Evolutionary conservation across 2,113 vertebrate species (phyloP).

Genomic region (Protobothrops flavoviridis): DNA sequence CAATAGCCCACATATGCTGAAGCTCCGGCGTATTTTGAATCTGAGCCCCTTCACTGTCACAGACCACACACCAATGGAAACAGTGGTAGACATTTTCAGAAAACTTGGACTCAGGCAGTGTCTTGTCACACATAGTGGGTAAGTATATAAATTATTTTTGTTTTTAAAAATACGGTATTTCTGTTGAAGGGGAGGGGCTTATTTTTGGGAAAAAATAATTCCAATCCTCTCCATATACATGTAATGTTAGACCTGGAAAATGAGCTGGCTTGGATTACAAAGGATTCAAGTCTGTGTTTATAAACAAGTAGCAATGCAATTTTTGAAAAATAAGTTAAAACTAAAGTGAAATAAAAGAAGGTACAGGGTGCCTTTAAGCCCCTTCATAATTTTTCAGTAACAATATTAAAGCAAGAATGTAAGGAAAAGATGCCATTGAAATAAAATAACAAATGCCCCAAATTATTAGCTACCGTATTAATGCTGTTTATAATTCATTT

Average conservation of each 20-base stretch:
- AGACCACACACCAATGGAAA: constrained; percentile 99
- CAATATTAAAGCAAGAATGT: background rate
- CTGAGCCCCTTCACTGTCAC: constrained; percentile 99
- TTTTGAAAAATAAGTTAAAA: background rate
- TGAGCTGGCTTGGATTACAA: background rate
- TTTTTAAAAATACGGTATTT: background rate
- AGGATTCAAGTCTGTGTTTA: background rate
- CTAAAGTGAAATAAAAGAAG: background rate
- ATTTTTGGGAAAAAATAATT: background rate
- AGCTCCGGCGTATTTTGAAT: constrained; percentile 92
- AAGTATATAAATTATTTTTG: constrained; percentile 47
- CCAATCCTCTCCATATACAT: background rate
- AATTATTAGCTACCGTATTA: background rate
- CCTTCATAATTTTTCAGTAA: background rate
- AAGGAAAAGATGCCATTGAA: background rate
- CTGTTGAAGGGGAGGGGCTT: background rate
- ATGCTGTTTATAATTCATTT: background rate
- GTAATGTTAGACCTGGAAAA: background rate
- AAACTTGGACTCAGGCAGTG: constrained; percentile 97
- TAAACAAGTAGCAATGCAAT: background rate
- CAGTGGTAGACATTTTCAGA: constrained; percentile 96
- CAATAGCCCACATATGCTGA: constrained; percentile 89
- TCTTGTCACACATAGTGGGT: constrained; percentile 96
- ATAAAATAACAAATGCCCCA: background rate
- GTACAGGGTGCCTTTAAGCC: background rate